These are phyloP conservation scores for Noctua janthina DNA, from an alignment of 2,888 invertebrate genomes.

Conservation along the genomic window DNA sequence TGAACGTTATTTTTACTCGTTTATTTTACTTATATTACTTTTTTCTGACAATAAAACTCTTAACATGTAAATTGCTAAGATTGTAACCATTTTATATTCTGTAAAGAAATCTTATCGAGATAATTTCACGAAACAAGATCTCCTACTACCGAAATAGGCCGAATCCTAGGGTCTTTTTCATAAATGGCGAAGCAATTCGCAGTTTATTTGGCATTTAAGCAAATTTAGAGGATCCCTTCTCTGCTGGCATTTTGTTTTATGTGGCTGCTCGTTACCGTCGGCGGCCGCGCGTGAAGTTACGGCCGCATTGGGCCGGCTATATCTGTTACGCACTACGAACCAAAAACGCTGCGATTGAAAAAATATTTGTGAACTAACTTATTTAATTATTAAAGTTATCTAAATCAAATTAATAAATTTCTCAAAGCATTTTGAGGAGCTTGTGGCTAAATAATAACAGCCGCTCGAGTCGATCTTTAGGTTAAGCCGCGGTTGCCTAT, in stretches of 20 bases:
- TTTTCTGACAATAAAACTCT: constrained; percentile 35
- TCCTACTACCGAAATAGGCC: constrained; percentile 62
- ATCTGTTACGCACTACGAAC: constrained; percentile 66
- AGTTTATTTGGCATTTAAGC: constrained; percentile 90
- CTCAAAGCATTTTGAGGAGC: neutral
- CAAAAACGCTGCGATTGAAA: constrained; percentile 47
- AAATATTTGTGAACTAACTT: neutral
- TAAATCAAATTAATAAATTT: neutral
- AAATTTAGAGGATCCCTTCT: constrained; percentile 88
- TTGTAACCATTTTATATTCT: constrained; percentile 44
- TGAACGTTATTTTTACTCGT: constrained; percentile 21
- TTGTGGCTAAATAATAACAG: neutral
- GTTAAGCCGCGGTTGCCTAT: neutral
- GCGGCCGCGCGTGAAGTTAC: constrained; percentile 90
- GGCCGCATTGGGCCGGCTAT: constrained; percentile 83
- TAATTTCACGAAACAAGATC: constrained; percentile 63
- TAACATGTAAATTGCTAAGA: constrained; percentile 41
- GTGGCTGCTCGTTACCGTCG: constrained; percentile 89
- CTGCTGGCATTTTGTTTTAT: constrained; percentile 90
- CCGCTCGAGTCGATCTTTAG: neutral
- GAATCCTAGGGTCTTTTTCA: constrained; percentile 80
- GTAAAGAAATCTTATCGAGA: constrained; percentile 49
- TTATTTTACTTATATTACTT: constrained; percentile 7
- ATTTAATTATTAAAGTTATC: neutral
- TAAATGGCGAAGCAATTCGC: constrained; percentile 89